Base-by-base conservation (phyloP, 2,113 vertebrate species). In the Gobius niger region DNA sequence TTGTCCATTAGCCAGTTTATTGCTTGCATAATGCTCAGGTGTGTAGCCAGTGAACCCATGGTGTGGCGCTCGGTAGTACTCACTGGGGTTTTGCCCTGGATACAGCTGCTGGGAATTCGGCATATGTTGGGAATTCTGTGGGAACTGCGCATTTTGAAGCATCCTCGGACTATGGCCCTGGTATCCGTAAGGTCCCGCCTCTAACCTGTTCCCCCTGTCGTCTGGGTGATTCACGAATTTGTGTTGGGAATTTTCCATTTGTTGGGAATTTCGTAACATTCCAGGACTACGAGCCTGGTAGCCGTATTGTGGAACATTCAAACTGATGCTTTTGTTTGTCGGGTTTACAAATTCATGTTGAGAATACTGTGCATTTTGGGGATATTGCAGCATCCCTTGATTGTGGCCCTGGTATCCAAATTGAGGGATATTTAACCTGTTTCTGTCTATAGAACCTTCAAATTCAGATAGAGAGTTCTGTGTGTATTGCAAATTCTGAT, bases 1-100 rank as follows among this genome's bases (percentile, higher is more conserved):
- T 63, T 87, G 83, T 78, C 84, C 80, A 73, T 91, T 89, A 79
- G 77, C 59, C 68, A 85, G 66, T 51, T 74, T 82, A 82, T 80
- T 80, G 51, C 51, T 65, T 0, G 63, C 14, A 41, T 72, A 71
- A 70, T 79, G 84, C 81, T 78, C 84, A 65, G 83, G 71, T 60
- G 75, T 70, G 34, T 77, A 77, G 54, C 79, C 71, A 80, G 67
- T 78, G 68, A 80, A 75, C 44, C 72, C 82, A 60, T 82, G 65
- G 44, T 77, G 82, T 81, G 76, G 67, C 72, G 89, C 84, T 75
- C 75, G 68, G 24, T 86, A 81, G 60, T 83, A 86, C 75, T 83
- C 77, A 51, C 85, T 86, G 74, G 80, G 54, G 51, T 75, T 52
- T 69, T 80, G 85, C 5, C 65, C 73, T 76, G 52, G 15, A 34